Percentiles rank a stretch among this genome's conserved stretches.
Conservation (phyloP, 1,140 invertebrate species). For the Penaeus indicus region DNA sequence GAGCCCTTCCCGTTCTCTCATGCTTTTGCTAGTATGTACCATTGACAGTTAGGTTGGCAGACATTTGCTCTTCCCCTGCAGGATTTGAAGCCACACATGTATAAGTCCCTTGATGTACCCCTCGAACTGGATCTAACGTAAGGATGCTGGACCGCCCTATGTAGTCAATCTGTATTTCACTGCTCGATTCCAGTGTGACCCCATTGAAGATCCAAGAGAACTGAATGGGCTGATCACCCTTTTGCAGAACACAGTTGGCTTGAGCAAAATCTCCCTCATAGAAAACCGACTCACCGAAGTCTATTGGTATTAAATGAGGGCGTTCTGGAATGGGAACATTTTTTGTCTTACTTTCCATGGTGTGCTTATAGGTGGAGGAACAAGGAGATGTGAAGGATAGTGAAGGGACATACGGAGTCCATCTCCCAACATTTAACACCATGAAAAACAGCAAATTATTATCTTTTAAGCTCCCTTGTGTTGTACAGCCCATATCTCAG, state of each 20-base stretch:
- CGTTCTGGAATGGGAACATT: conserved; percentile 59
- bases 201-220: conserved; percentile 84
- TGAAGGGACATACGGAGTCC: no score
- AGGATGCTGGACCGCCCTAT: conserved; percentile 81
- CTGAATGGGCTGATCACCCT: conserved; percentile 85
- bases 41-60: conserved; percentile 58
- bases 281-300: conserved; percentile 66
- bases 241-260: conserved; percentile 84
- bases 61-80: conserved; percentile 67
- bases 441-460: no score
- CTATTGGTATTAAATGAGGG: conserved; percentile 59
- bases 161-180: conserved; percentile 70
- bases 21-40: conserved; percentile 40
- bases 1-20: no score
- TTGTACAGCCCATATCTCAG: no score
- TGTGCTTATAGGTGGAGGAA: no score
- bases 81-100: conserved; percentile 71
- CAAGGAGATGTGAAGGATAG: no score
- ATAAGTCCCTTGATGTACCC: conserved; percentile 71
- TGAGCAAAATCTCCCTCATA: conserved; percentile 74
- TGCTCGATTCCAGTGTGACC: conserved; percentile 67
- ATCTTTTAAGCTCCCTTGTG: no score
- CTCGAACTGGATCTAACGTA: conserved; percentile 81
- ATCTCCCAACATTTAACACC: no score
- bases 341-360: neutral